phyloP scores from a whole-genome alignment of 2,797 vertebrate genomes.

The Corythornis leucogaster region DNA sequence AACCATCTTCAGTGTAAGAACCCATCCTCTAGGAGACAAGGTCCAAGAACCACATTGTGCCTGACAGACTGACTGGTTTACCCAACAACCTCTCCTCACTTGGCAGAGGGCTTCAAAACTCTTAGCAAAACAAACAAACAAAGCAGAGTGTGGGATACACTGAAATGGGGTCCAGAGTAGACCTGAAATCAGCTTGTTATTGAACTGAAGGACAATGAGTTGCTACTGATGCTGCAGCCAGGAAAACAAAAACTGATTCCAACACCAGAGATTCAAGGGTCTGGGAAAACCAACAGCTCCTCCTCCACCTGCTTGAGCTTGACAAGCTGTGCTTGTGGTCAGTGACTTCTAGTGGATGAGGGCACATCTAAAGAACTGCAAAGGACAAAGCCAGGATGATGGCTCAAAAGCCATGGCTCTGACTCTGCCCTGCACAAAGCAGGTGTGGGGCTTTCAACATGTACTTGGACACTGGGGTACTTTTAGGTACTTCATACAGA shows the following conservation, averaged over 20 bases:
- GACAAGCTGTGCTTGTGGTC: neutral
- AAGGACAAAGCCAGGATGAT: neutral
- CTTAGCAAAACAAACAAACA: neutral
- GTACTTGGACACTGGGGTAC: neutral
- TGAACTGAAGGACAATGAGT: neutral
- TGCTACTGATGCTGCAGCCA: neutral
- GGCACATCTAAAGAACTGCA: neutral
- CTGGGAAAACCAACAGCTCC: neutral
- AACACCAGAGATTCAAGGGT: neutral
- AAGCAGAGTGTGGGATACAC: accelerated
- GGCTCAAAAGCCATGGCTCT: neutral
- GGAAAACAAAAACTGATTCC: neutral
- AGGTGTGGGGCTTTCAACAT: neutral
- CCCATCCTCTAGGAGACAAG: neutral
- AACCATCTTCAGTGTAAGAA: neutral
- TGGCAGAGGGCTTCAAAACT: neutral
- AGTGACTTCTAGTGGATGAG: neutral
- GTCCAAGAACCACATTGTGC: neutral
- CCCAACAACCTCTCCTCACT: neutral
- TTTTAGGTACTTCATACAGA: neutral
- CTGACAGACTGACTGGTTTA: neutral
- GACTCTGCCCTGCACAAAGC: neutral
- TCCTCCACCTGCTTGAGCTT: neutral
- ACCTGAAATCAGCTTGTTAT: neutral
- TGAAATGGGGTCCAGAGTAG: neutral